A percentile compares a stretch with the other conserved stretches of the same genome.
Evolutionary conservation across 37 sponge, comb jelly and placozoan genomes (phyloP).

Genomic region (Oscarella lobularis): DNA sequence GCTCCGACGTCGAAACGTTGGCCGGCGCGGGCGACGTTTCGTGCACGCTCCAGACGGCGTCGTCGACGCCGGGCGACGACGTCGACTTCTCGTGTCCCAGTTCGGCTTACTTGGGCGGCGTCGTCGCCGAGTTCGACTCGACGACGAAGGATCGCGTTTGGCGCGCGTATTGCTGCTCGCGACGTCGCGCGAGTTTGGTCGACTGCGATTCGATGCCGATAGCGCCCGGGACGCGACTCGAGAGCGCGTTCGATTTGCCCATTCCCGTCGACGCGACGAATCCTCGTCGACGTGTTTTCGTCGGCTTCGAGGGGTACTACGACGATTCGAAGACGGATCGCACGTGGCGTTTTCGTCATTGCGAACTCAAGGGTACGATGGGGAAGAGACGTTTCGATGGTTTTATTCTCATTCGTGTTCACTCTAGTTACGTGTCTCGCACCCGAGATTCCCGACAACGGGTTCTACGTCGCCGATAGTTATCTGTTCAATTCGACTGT

Average conservation of each 20-base stretch:
- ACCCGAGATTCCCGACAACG: background rate
- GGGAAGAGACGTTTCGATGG: background rate
- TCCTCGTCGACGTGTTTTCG: slow-evolving; percentile 14
- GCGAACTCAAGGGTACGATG: slow-evolving; percentile 48
- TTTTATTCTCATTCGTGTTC: background rate
- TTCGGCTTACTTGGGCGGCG: slow-evolving; percentile 42
- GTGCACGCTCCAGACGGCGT: slow-evolving; percentile 16
- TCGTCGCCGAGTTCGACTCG: slow-evolving; percentile 19
- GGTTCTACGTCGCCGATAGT: background rate
- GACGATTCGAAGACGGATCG: slow-evolving; percentile 69
- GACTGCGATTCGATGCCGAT: slow-evolving; percentile 44
- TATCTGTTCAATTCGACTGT: background rate
- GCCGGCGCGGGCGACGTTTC: background rate
- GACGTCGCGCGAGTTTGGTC: slow-evolving; percentile 35
- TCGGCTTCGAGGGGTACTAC: slow-evolving; percentile 45
- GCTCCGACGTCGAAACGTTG: background rate
- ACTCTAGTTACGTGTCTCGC: background rate
- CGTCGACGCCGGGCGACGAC: slow-evolving; percentile 9
- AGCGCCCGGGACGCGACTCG: slow-evolving; percentile 8
- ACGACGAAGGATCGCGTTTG: slow-evolving; percentile 35
- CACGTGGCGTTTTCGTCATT: slow-evolving; percentile 43
- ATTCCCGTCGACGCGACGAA: slow-evolving; percentile 22
- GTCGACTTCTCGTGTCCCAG: slow-evolving; percentile 40
- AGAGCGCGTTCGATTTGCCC: slow-evolving; percentile 26
- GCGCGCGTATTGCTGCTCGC: slow-evolving; percentile 53